Conservation (phyloP, 1,140 invertebrate species). For the Bemisia tabaci region DNA sequence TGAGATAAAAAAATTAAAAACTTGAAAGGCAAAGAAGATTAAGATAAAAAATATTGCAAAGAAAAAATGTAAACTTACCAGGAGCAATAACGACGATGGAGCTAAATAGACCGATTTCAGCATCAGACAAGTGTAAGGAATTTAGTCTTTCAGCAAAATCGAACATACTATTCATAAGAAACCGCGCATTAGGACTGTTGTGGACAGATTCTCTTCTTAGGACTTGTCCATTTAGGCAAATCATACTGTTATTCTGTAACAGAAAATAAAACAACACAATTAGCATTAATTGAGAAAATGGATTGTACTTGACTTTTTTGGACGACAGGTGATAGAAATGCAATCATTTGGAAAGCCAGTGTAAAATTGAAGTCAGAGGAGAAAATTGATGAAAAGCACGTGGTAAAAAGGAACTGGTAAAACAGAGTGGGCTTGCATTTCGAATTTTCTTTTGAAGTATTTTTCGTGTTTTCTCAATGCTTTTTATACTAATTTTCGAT, state of each 20-base stretch:
- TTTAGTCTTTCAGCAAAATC: slow-evolving; percentile 93
- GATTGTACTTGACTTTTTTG: background rate
- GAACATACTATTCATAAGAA: slow-evolving; percentile 92
- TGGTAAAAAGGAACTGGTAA: no score
- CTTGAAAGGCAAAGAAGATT: no score
- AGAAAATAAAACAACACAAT: slow-evolving; percentile 13
- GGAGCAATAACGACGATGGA: slow-evolving; percentile 88
- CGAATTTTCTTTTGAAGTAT: no score
- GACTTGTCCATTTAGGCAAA: slow-evolving; percentile 83
- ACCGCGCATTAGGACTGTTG: slow-evolving; percentile 78
- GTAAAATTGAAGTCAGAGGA: background rate
- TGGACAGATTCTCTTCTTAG: slow-evolving; percentile 79
- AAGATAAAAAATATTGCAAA: no score
- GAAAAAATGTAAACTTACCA: slow-evolving; percentile 34
- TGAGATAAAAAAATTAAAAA: no score
- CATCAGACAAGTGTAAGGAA: slow-evolving; percentile 72
- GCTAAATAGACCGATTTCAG: slow-evolving; percentile 87
- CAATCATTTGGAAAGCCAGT: background rate
- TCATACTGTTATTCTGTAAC: slow-evolving; percentile 65
- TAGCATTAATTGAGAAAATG: slow-evolving; percentile 8
- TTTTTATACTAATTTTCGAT: no score
- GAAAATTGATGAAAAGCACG: no score
- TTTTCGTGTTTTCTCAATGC: no score
- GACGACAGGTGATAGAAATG: background rate
- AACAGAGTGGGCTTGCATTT: no score